Conservation (phyloP, 2,113 vertebrate species). For the Axis porcinus region DNA sequence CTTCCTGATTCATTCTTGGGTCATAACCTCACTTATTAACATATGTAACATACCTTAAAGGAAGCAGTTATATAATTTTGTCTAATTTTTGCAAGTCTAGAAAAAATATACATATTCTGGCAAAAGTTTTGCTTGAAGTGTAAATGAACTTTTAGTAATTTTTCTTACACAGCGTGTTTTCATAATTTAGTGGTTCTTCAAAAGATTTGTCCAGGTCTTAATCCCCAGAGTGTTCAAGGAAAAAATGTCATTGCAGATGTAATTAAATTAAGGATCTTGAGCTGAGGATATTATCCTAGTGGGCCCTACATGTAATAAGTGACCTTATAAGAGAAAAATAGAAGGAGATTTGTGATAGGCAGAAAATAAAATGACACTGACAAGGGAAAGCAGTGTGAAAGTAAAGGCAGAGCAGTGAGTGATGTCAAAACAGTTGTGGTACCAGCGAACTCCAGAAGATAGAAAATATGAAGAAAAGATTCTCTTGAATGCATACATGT, state of each 20-base stretch:
- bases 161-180: background rate
- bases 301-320: background rate
- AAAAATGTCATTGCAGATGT: background rate
- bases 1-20: background rate
- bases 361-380: background rate
- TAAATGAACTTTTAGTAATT: background rate
- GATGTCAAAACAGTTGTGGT: background rate
- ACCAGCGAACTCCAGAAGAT: background rate
- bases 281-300: background rate
- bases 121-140: background rate
- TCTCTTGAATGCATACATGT: background rate
- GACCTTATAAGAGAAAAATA: background rate
- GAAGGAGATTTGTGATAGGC: background rate
- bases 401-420: background rate
- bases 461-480: background rate
- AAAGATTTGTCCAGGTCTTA: background rate
- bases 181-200: background rate
- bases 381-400: background rate
- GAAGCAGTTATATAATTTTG: background rate
- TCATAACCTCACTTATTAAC: background rate
- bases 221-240: background rate
- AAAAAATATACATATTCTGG: background rate
- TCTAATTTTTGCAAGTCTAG: background rate
- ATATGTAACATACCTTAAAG: background rate
- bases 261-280: background rate